Evolutionary conservation across 2,888 invertebrate genomes (phyloP).

Genomic region (Andrena chrysosceles): DNA sequence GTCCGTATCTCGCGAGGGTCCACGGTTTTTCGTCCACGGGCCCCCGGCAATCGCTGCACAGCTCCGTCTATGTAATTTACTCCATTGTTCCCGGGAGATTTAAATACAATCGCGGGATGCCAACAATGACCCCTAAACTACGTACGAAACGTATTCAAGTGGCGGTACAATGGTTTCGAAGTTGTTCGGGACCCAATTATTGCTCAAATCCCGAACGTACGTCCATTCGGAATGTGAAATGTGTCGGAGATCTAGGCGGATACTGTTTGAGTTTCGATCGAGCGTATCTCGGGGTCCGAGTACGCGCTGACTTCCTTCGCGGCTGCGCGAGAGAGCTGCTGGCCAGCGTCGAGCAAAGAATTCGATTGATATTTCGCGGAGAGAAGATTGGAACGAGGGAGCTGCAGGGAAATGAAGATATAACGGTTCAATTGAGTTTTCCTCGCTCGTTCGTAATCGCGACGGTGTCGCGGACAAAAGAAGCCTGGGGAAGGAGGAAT

Average conservation of each 20-base stretch:
- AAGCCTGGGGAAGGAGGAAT: not conserved
- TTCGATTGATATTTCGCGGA: not conserved
- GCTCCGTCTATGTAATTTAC: not conserved
- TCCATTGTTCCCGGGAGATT: not conserved
- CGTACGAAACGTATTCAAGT: constrained; percentile 5
- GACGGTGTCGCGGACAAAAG: not conserved
- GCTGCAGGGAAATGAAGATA: not conserved
- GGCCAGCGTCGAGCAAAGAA: not conserved
- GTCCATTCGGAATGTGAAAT: not conserved
- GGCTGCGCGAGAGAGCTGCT: too few species aligned
- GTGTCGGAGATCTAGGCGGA: not conserved
- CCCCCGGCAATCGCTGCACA: not conserved
- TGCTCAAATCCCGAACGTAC: not conserved
- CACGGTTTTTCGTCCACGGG: not conserved
- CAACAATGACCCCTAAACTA: constrained; percentile 2
- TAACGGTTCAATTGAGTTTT: not conserved
- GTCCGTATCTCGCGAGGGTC: too few species aligned
- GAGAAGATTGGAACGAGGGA: not conserved
- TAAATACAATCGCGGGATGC: not conserved
- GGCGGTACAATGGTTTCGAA: constrained; percentile 1
- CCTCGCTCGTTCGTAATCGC: not conserved
- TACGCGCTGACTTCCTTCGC: too few species aligned
- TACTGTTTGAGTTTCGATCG: not conserved
- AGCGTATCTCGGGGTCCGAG: not conserved
- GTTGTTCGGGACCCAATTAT: not conserved